Evolutionary conservation across 92 coral and sea anemone genomes (phyloP).

Genomic region (Phenganax subtilis): DNA sequence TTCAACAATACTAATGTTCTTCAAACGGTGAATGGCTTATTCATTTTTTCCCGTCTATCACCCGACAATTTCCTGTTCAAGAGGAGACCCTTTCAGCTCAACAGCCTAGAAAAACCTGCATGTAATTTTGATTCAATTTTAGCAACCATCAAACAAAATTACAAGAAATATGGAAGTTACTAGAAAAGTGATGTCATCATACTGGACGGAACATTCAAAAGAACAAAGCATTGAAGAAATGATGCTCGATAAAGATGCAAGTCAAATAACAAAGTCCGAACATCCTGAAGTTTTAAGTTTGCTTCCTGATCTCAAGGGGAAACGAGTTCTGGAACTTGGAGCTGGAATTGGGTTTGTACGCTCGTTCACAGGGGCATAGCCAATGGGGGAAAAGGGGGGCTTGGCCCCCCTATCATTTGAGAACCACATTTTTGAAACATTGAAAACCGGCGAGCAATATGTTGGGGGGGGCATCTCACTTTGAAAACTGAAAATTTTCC

Average conservation of each 20-base stretch:
- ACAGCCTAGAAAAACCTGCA: no score
- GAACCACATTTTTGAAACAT: no score
- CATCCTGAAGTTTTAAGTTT: conserved; percentile 66
- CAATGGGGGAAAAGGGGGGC: no score
- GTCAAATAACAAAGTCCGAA: conserved; percentile 50
- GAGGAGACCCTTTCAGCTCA: no score
- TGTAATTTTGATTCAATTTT: neutral
- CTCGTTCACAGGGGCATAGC: no score
- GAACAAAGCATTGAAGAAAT: conserved; percentile 67
- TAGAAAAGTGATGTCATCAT: conserved; percentile 61
- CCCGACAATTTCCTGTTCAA: no score
- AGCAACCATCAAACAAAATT: neutral
- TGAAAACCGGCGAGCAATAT: no score
- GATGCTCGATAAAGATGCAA: conserved; percentile 70
- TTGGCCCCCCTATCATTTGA: no score
- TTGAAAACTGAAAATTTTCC: no score
- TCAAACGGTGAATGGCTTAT: no score
- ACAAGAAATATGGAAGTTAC: conserved; percentile 14
- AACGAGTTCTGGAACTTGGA: conserved; percentile 61
- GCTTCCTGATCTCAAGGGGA: conserved; percentile 50
- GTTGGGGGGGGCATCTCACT: no score
- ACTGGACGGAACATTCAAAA: conserved; percentile 63
- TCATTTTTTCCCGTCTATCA: no score
- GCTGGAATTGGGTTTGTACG: conserved; percentile 69
- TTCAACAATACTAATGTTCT: neutral